Percentiles rank a stretch among this genome's conserved stretches.
Evolutionary conservation across 2,888 invertebrate genomes (phyloP).

Genomic region (Athripsodes cinereus): DNA sequence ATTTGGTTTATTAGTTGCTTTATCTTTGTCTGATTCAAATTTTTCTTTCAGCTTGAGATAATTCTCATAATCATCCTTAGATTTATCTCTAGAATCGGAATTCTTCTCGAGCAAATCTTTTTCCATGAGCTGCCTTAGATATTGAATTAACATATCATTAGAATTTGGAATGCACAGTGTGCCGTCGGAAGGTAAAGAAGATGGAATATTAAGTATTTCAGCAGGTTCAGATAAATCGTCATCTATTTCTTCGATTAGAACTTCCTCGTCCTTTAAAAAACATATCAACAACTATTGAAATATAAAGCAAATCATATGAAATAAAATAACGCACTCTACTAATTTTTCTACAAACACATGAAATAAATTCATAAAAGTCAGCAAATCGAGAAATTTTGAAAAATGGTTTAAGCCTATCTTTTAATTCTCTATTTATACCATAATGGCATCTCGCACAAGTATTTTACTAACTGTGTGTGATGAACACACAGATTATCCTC

Average conservation of each 20-base stretch:
- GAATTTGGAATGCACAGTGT: constrained; percentile 13
- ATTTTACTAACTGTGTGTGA: too few relatives aligned
- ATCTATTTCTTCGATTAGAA: constrained; percentile 48
- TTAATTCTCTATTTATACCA: too few relatives aligned
- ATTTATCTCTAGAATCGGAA: background rate
- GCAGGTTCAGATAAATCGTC: constrained; percentile 43
- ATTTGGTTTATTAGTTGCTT: background rate
- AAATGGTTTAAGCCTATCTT: too few relatives aligned
- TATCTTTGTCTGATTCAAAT: constrained; percentile 14
- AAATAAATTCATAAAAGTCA: too few relatives aligned
- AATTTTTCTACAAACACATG: too few relatives aligned
- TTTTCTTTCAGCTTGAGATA: constrained; percentile 21
- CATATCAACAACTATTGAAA: constrained; percentile 31
- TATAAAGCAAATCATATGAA: too few relatives aligned
- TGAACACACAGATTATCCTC: too few relatives aligned
- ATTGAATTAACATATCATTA: constrained; percentile 20
- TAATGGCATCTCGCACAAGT: too few relatives aligned
- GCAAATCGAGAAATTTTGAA: too few relatives aligned
- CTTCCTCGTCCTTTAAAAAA: constrained; percentile 48
- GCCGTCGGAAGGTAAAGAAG: constrained; percentile 41
- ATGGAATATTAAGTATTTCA: constrained; percentile 44
- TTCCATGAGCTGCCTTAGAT: constrained; percentile 15
- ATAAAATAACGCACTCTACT: too few relatives aligned
- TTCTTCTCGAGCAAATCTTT: constrained; percentile 2
- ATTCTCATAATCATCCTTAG: constrained; percentile 14